These are phyloP conservation scores for Cheiracanthium punctorium DNA, from an alignment of 2,888 invertebrate species.

Conservation along the genomic window DNA sequence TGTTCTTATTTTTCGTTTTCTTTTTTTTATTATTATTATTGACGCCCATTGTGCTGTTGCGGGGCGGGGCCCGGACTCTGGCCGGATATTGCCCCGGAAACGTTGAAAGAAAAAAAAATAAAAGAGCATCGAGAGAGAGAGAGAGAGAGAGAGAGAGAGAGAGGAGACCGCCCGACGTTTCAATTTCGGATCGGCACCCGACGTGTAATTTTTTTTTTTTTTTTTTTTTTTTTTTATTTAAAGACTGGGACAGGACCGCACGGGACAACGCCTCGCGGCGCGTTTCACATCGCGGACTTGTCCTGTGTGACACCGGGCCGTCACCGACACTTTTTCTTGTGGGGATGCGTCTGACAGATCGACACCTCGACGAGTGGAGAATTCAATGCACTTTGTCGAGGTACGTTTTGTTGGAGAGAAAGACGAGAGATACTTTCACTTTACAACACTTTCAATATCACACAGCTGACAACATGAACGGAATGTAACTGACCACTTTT, in stretches of 20 bases:
- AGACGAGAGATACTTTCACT: too few relatives aligned
- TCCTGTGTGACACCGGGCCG: not conserved
- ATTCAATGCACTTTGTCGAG: not conserved
- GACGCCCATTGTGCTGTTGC: conserved; percentile 18
- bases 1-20: not conserved
- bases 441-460: too few relatives aligned
- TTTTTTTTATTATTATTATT: not conserved
- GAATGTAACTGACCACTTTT: too few relatives aligned
- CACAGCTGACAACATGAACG: too few relatives aligned
- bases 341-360: not conserved
- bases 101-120: not conserved
- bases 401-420: too few relatives aligned
- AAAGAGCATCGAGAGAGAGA: too few relatives aligned
- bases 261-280: not conserved
- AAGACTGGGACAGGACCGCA: too few relatives aligned
- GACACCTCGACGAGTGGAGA: not conserved
- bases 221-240: too few relatives aligned
- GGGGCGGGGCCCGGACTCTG: conserved; percentile 23
- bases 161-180: not conserved
- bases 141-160: not conserved
- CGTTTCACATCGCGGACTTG: too few relatives aligned
- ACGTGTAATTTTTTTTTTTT: too few relatives aligned
- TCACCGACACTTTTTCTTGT: too few relatives aligned
- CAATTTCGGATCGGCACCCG: conserved; percentile 10
- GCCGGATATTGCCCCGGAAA: conserved; percentile 64